Evolutionary conservation across 1,140 invertebrate genomes (phyloP), one percentile per base, ranked within the genome.

Genomic region (Monochamus saltuarius): DNA sequence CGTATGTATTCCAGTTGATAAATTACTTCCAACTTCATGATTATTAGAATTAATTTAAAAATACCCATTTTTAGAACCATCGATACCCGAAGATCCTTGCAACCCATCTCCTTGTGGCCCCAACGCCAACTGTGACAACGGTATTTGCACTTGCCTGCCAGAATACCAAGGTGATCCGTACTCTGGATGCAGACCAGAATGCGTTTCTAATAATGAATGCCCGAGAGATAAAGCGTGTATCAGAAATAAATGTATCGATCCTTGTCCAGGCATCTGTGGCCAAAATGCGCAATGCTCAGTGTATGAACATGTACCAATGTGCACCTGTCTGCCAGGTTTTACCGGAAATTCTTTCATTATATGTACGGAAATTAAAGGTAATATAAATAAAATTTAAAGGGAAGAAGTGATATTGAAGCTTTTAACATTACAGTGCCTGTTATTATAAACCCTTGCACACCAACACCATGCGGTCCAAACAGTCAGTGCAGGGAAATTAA

Each of bases 201-300:
- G 88, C 75, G 77, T 84, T 4, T 68, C 86, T 0, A 87, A 83
- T 66, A 85, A 83, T 0, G 89, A 90, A 64, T 90, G 89, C 74
- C 64, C 81, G 7, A 76, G 79, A 61, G 81, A 82, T 59, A 81
- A 81, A 73, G 84, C 88, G 13, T 91, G 89, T 66, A 80, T 85
- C 17, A 84, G 83, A 70, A 85, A 88, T 63, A 87, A 85, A 76
- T 92, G 89, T 70, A 73, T 66, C 35, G 82, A 91, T 76, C 89
- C 90, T 47, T 92, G 90, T 74, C 78, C 83, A 58, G 82, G 86
- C 59, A 85, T 85, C 63, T 91, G 89, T 69, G 87, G 86, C 10
- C 71, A 82, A 47, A 80, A 82, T 61, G 84, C 87, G 10, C 77
- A 81, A 61, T 89, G 87, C 64, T 78, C 81, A 47, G 84, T 87